Evolutionary conservation across 2,113 vertebrate genomes (phyloP).

Genomic region (Mellivora capensis): DNA sequence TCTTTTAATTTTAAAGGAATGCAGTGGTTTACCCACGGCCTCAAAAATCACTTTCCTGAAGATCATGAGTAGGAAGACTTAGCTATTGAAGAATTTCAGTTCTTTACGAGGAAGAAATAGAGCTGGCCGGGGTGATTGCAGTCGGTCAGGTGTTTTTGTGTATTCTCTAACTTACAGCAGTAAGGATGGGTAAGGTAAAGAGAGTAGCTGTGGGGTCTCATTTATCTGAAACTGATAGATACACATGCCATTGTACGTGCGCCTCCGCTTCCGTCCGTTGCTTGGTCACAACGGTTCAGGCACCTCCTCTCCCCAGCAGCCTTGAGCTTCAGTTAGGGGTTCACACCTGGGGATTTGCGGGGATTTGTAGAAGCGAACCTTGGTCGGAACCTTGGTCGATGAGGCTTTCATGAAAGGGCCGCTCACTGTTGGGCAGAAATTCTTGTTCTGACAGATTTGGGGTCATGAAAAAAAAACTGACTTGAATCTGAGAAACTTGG

Average conservation of each 20-base stretch:
- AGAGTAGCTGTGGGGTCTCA: background rate
- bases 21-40: background rate
- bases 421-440: background rate
- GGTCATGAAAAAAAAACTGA: background rate
- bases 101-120: background rate
- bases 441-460: background rate
- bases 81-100: background rate
- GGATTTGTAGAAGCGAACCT: background rate
- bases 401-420: background rate
- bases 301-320: background rate
- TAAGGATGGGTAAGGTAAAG: background rate
- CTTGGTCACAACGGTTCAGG: background rate
- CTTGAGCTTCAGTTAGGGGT: background rate
- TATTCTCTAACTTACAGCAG: background rate
- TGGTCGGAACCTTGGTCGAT: background rate
- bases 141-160: background rate
- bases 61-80: background rate
- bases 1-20: background rate
- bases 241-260: fast-evolving
- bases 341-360: background rate
- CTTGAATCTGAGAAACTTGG: constrained; percentile 10
- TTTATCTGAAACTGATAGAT: background rate
- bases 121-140: background rate
- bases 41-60: background rate
- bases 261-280: background rate